phyloP scores from a whole-genome alignment of 2,888 invertebrate genomes.

The Erebia ligea region DNA sequence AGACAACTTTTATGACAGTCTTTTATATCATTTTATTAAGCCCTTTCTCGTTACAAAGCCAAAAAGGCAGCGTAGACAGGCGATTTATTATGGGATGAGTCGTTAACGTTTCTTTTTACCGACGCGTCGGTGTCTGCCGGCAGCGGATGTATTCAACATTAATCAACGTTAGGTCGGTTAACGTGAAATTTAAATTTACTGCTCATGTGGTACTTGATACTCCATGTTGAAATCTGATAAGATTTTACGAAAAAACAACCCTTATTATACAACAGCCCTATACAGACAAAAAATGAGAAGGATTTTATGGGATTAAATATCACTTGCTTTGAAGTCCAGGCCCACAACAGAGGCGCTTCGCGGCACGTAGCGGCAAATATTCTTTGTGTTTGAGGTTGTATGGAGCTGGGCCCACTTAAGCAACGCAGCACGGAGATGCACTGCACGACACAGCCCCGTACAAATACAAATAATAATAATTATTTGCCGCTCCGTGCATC shows the following conservation, averaged over 20 bases:
- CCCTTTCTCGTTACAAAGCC: constrained; percentile 25
- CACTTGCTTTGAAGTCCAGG: no score
- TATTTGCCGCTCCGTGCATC: no score
- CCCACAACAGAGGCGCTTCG: no score
- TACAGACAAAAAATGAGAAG: no score
- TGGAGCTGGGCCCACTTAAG: no score
- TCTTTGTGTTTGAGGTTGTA: no score
- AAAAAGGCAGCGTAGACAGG: constrained; percentile 30
- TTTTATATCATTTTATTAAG: constrained; percentile 28
- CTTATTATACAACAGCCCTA: no score
- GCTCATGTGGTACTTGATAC: constrained; percentile 4
- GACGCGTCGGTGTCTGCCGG: constrained; percentile 32
- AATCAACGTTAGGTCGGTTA: constrained; percentile 31
- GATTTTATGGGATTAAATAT: no score
- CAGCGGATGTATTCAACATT: constrained; percentile 37
- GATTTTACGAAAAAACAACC: neutral
- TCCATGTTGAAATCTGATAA: neutral
- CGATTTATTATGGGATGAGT: constrained; percentile 35
- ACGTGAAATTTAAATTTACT: constrained; percentile 26
- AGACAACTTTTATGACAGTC: constrained; percentile 27
- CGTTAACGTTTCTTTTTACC: constrained; percentile 38
- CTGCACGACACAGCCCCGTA: no score
- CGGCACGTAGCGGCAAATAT: no score
- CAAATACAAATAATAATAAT: no score
- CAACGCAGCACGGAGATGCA: no score